Conservation (phyloP, 2,888 invertebrate species). For the Protophormia terraenovae region DNA sequence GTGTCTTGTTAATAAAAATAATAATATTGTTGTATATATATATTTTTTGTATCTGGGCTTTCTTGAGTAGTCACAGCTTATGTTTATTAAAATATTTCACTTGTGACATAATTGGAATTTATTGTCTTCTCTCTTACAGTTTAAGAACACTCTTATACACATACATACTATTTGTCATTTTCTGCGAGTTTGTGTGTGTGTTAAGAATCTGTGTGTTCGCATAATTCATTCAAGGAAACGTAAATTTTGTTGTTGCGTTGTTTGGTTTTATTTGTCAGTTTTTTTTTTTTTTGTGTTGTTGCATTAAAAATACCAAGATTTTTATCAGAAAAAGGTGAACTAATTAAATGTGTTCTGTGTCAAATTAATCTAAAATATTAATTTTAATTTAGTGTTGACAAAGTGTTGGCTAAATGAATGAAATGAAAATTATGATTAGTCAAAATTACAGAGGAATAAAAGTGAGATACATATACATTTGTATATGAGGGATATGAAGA, state of each 20-base stretch:
- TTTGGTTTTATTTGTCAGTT: background rate
- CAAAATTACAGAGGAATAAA: background rate
- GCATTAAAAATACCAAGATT: conserved; percentile 42
- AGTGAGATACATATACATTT: no score
- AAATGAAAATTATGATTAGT: conserved; percentile 44
- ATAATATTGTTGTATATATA: conserved; percentile 41
- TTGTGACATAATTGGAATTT: conserved; percentile 80
- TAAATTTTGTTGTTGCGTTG: conserved; percentile 48
- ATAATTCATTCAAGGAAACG: conserved; percentile 59
- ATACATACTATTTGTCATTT: background rate
- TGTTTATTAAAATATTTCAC: conserved; percentile 80
- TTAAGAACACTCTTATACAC: conserved; percentile 10
- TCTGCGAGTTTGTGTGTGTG: background rate
- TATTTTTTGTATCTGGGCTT: conserved; percentile 62
- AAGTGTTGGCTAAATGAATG: conserved; percentile 46
- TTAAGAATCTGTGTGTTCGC: background rate
- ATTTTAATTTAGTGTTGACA: conserved; percentile 64
- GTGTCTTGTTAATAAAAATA: conserved; percentile 66
- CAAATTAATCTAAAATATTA: conserved; percentile 67
- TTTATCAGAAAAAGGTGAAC: conserved; percentile 65
- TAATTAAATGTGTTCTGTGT: conserved; percentile 68
- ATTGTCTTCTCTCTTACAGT: conserved; percentile 68
- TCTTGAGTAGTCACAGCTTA: conserved; percentile 69
- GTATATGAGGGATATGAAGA: no score
- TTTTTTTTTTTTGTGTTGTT: background rate